phyloP scores from a whole-genome alignment of 2,888 invertebrate species.

The Notodonta dromedarius region DNA sequence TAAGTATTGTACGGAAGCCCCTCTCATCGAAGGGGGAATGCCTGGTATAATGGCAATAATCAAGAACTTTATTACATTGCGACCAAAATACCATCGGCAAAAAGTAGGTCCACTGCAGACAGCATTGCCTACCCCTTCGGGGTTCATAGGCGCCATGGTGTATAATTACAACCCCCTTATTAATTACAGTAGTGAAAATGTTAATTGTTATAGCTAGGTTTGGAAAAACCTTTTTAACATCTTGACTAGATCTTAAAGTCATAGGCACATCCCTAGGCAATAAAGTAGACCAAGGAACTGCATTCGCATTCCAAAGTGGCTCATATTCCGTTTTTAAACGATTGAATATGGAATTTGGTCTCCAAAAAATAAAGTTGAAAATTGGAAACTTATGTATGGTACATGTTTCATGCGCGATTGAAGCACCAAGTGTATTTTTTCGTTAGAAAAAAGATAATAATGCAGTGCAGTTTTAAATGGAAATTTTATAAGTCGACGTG shows the following conservation, averaged over 20 bases:
- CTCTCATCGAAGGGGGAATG: too few species aligned
- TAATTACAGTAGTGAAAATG: too few species aligned
- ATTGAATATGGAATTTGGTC: slow-evolving; percentile 44
- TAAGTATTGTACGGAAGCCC: too few species aligned
- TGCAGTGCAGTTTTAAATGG: slow-evolving; percentile 77
- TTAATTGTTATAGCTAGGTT: too few species aligned
- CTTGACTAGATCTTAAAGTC: slow-evolving; percentile 48
- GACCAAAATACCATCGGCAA: too few species aligned
- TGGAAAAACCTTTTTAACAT: too few species aligned
- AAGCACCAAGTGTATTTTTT: slow-evolving; percentile 67
- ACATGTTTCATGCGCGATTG: slow-evolving; percentile 40
- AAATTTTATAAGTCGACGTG: slow-evolving; percentile 78
- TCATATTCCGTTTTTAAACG: slow-evolving; percentile 38
- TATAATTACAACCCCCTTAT: too few species aligned
- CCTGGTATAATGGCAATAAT: too few species aligned
- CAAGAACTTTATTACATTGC: too few species aligned
- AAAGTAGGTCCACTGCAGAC: too few species aligned
- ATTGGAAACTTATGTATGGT: slow-evolving; percentile 22
- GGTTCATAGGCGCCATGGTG: too few species aligned
- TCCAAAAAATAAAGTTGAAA: slow-evolving; percentile 39
- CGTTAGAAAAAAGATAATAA: slow-evolving; percentile 82
- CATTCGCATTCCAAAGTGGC: slow-evolving; percentile 44
- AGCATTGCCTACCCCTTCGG: too few species aligned
- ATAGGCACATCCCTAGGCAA: slow-evolving; percentile 66
- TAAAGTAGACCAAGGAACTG: slow-evolving; percentile 78